phyloP scores from a whole-genome alignment of 2,888 invertebrate genomes.

The Leptinotarsa tumamoca region DNA sequence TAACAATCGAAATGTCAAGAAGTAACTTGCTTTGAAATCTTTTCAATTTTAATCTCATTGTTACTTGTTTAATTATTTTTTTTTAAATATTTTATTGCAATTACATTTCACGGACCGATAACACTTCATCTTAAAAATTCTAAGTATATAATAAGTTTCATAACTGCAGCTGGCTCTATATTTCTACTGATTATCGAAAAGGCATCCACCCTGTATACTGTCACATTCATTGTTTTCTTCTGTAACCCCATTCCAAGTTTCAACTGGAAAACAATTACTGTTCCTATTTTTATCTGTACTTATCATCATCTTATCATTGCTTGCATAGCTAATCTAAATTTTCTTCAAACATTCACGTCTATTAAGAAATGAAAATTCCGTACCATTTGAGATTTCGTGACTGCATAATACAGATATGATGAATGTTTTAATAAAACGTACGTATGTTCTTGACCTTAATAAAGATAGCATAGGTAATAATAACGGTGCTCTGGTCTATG shows the following conservation, averaged over 20 bases:
- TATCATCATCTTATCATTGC: conserved; percentile 6
- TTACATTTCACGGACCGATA: too few relatives aligned
- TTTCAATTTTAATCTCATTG: too few relatives aligned
- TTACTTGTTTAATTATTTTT: too few relatives aligned
- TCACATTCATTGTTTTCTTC: background rate
- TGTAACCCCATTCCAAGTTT: conserved; percentile 9
- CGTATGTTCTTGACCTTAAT: background rate
- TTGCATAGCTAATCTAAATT: conserved; percentile 11
- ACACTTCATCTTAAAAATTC: too few relatives aligned
- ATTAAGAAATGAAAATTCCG: background rate
- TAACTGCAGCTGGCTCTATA: too few relatives aligned
- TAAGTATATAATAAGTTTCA: too few relatives aligned
- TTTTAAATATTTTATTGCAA: too few relatives aligned
- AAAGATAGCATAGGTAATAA: background rate
- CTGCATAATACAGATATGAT: conserved; percentile 5
- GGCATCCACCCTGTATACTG: too few relatives aligned
- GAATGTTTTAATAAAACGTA: conserved; percentile 5
- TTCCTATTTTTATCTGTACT: background rate
- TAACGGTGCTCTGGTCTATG: background rate
- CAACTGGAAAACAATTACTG: background rate
- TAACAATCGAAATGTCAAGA: too few relatives aligned
- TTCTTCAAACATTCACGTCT: conserved; percentile 6
- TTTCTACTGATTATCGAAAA: too few relatives aligned
- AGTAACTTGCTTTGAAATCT: too few relatives aligned
- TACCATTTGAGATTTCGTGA: conserved; percentile 10